phyloP scores from a whole-genome alignment of 2,113 vertebrate genomes.

The Oncorhynchus mykiss region DNA sequence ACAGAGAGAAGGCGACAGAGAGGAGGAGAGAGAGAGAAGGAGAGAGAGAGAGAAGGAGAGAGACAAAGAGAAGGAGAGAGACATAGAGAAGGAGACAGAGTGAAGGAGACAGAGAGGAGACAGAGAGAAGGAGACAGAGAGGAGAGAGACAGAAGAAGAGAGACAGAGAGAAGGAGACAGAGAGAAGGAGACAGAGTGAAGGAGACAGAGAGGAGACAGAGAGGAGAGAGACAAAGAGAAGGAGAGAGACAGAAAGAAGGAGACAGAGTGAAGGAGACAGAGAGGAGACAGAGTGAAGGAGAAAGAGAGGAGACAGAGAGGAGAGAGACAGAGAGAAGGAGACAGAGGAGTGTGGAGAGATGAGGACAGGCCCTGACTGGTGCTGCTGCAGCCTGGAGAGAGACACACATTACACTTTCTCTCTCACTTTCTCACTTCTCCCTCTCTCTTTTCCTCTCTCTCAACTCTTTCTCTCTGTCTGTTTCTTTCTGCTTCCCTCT shows the following conservation, averaged over 20 bases:
- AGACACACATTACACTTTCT: conserved; percentile 28
- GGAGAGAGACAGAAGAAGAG: too few species aligned
- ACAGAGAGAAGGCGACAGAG: neutral
- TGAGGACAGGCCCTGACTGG: conserved; percentile 59
- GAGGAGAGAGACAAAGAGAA: too few species aligned
- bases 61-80: neutral
- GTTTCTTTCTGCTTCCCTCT: too few species aligned
- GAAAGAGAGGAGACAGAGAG: neutral
- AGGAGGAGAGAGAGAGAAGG: neutral
- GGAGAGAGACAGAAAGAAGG: neutral
- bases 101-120: neutral
- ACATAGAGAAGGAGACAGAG: too few species aligned
- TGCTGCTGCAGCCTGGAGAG: conserved; percentile 23
- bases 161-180: neutral
- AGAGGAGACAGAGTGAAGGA: neutral
- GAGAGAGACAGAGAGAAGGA: neutral
- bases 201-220: too few species aligned
- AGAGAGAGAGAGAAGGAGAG: neutral
- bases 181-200: too few species aligned
- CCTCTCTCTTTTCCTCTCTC: conserved; percentile 1
- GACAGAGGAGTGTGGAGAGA: neutral
- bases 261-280: neutral
- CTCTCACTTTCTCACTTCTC: neutral
- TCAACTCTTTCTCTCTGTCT: too few species aligned
- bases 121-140: neutral